These are phyloP conservation scores for Cydia strobilella DNA, from an alignment of 1,140 invertebrate species.

Conservation along the genomic window DNA sequence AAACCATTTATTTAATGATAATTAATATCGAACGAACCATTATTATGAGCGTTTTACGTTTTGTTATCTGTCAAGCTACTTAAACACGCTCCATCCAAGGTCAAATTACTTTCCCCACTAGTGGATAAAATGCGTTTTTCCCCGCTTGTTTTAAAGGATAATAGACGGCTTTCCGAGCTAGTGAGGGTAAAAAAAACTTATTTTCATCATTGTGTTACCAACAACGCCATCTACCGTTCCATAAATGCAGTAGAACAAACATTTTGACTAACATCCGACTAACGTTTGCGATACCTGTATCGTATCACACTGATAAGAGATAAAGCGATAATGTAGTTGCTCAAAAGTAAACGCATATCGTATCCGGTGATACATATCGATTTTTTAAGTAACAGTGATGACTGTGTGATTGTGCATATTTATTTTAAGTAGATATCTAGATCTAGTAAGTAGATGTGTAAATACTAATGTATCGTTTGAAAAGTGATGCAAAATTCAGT, in stretches of 20 bases:
- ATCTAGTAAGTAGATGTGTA: neutral
- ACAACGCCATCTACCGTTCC: neutral
- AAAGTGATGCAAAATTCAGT: neutral
- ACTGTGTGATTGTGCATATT: neutral
- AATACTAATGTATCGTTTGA: constrained; percentile 8
- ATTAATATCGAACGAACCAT: too few species aligned
- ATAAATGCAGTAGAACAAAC: constrained; percentile 13
- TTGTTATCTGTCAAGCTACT: too few species aligned
- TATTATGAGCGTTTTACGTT: too few species aligned
- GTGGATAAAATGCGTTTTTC: too few species aligned
- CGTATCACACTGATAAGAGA: constrained; percentile 24
- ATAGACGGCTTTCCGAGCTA: too few species aligned
- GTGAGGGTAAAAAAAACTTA: too few species aligned
- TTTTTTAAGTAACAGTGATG: neutral
- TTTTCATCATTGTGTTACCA: neutral
- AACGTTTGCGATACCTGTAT: neutral
- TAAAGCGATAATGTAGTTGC: neutral
- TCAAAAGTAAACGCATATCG: neutral
- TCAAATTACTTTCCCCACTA: too few species aligned
- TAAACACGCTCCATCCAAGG: too few species aligned
- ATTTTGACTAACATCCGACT: constrained; percentile 14
- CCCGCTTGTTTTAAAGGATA: too few species aligned
- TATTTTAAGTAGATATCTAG: neutral
- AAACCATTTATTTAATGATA: too few species aligned
- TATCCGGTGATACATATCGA: constrained; percentile 14